Percentiles rank a stretch among this genome's conserved stretches.
These are phyloP conservation scores for Hafferia zeledoni DNA, from an alignment of 2,797 vertebrate genomes.

Conservation along the genomic window DNA sequence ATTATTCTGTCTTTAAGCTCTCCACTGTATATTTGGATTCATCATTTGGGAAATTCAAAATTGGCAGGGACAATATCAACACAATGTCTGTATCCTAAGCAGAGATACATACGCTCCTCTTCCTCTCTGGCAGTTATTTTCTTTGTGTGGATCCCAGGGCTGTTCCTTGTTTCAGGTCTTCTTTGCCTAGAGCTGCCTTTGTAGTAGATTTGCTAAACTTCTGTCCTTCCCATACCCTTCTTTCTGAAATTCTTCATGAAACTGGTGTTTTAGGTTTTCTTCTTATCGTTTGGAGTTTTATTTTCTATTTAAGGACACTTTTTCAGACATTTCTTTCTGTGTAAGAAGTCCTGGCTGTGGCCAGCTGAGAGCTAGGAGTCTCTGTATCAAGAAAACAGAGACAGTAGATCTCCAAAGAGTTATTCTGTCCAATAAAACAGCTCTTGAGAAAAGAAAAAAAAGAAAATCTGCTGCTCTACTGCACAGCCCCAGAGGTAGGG, in stretches of 20 bases:
- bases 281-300: background rate
- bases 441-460: background rate
- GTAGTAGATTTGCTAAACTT: background rate
- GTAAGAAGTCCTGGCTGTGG: background rate
- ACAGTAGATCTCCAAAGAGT: background rate
- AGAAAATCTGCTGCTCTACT: background rate
- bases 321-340: background rate
- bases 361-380: background rate
- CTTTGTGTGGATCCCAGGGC: background rate
- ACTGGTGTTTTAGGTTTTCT: background rate
- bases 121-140: background rate
- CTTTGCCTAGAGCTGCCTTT: background rate
- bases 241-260: background rate
- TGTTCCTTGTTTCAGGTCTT: background rate
- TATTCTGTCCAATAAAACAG: background rate
- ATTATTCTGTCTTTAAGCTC: background rate
- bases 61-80: background rate
- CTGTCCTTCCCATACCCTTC: background rate
- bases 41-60: background rate
- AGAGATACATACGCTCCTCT: background rate
- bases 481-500: background rate
- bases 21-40: background rate
- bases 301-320: background rate
- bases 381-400: background rate
- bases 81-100: background rate